A percentile compares a stretch with the other conserved stretches of the same genome.
These are phyloP conservation scores for Papilio helenus DNA, from an alignment of 1,140 invertebrate species.

Conservation along the genomic window DNA sequence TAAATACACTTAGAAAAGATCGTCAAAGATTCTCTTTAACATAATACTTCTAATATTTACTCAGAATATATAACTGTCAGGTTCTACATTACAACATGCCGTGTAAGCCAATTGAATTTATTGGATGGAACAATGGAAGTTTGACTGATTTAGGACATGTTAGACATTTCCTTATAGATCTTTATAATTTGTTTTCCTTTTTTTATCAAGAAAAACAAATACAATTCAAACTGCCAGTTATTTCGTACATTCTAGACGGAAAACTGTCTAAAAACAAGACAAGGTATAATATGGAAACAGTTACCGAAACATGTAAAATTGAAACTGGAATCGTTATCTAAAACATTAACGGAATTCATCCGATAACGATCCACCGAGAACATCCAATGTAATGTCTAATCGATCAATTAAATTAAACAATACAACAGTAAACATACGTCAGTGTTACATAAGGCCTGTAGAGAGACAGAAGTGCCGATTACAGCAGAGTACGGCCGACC, in stretches of 20 bases:
- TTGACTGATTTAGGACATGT: conserved; percentile 1
- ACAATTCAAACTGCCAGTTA: not conserved
- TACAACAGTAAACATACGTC: conserved; percentile 11
- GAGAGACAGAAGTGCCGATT: not conserved
- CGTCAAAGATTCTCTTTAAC: too few relatives aligned
- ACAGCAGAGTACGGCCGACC: not conserved
- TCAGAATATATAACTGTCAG: too few relatives aligned
- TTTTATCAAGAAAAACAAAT: not conserved
- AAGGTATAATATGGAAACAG: not conserved
- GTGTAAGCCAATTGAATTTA: not conserved
- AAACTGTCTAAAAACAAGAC: not conserved
- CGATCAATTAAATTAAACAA: conserved; percentile 32
- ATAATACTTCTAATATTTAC: too few relatives aligned
- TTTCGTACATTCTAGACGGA: not conserved
- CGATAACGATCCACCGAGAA: conserved; percentile 3
- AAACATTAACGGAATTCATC: not conserved
- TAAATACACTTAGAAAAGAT: too few relatives aligned
- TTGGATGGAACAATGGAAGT: conserved; percentile 12
- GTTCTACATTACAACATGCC: too few relatives aligned
- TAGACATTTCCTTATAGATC: not conserved
- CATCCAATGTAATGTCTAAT: conserved; percentile 19
- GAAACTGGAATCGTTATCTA: conserved; percentile 9
- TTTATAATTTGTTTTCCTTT: conserved; percentile 5
- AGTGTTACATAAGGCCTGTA: conserved; percentile 12
- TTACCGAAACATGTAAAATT: not conserved